Evolutionary conservation across 2,888 invertebrate genomes (phyloP), one percentile per base, ranked within the genome.

Genomic region (Galerucella nymphaeae): DNA sequence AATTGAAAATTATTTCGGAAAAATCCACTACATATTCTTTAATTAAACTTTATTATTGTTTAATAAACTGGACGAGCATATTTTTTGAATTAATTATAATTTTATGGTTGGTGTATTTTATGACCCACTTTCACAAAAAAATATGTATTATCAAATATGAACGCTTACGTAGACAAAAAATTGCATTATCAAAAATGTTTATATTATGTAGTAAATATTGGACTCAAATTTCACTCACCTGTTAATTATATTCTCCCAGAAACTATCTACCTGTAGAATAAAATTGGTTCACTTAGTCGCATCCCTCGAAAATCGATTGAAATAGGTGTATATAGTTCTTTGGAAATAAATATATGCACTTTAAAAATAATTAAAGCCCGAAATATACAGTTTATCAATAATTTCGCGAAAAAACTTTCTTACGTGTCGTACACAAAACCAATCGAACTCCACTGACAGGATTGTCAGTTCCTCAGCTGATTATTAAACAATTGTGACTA

Each of bases 391-490:
- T 73, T 66, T 75, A 71, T 63, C 61, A 73, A 73, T 70, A 73
- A 61, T 48, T 53, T 64, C 41, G n/a, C 41, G 66, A 71, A 71
- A 71, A 74, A 70, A 57, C 48, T 48, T 41, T 66, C 58, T 57
- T 66, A 75, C 75, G 77, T 77, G 72, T 77, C 78, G 57, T 64
- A 75, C 76, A 71, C 68, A 71, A 76, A 55, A 65, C 67, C 63
- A 68, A 78, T 75, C 71, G 77, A 78, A 77, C 77, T 79, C 75
- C 73, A 74, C 77, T 75, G 75, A 78, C 81, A 79, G 77, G 80
- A 75, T 76, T 79, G 78, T 80, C 82, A 79, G 76, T 76, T 73
- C 79, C 75, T 78, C 82, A 81, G 81, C 80, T 81, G 81, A 80
- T 79, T 78, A 76, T 76, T 63, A 73, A 72, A 72, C 67, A 76